Percentiles rank a stretch among this genome's conserved stretches.
Evolutionary conservation across 2,888 invertebrate species (phyloP).

Genomic region (Endotricha flammealis): DNA sequence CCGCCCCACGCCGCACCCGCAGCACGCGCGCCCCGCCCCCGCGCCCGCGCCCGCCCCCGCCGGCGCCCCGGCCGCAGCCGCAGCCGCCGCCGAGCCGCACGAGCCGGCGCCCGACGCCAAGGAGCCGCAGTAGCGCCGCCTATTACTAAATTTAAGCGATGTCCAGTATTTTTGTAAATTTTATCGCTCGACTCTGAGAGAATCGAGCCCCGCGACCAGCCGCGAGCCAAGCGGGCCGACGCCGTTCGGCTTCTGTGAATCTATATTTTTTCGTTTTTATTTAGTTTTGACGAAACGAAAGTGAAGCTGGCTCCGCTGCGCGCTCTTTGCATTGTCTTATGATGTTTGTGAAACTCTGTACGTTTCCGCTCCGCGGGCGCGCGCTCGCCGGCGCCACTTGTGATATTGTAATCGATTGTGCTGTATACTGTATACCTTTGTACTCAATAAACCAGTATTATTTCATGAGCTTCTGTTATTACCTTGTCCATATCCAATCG

Average conservation of each 20-base stretch:
- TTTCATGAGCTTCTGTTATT: slow-evolving; percentile 1
- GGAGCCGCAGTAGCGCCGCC: slow-evolving; percentile 3
- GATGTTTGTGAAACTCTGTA: too few relatives aligned
- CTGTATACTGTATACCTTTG: slow-evolving; percentile 28
- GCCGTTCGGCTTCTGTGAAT: too few relatives aligned
- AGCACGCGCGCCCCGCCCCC: slow-evolving; percentile 19
- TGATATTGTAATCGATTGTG: slow-evolving; percentile 16
- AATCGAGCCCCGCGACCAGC: too few relatives aligned
- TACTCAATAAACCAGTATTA: slow-evolving; percentile 59
- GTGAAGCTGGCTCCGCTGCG: not conserved
- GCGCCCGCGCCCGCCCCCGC: slow-evolving; percentile 18
- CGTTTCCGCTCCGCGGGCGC: not conserved
- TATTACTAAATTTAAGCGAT: too few relatives aligned
- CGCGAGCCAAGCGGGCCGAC: too few relatives aligned
- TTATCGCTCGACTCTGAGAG: too few relatives aligned
- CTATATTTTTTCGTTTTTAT: too few relatives aligned
- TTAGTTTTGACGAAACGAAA: too few relatives aligned
- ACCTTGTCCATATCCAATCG: too few relatives aligned
- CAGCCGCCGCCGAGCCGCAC: slow-evolving; percentile 6
- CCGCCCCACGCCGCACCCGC: slow-evolving; percentile 78
- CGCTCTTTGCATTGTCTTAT: too few relatives aligned
- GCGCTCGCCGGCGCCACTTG: not conserved
- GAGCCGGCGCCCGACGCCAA: slow-evolving; percentile 7
- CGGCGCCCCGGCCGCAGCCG: slow-evolving; percentile 6
- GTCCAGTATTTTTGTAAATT: too few relatives aligned